A percentile compares a stretch with the other conserved stretches of the same genome.
Evolutionary conservation across 35 echinoderm and acorn worm species (phyloP).

Genomic region (Acanthaster planci): DNA sequence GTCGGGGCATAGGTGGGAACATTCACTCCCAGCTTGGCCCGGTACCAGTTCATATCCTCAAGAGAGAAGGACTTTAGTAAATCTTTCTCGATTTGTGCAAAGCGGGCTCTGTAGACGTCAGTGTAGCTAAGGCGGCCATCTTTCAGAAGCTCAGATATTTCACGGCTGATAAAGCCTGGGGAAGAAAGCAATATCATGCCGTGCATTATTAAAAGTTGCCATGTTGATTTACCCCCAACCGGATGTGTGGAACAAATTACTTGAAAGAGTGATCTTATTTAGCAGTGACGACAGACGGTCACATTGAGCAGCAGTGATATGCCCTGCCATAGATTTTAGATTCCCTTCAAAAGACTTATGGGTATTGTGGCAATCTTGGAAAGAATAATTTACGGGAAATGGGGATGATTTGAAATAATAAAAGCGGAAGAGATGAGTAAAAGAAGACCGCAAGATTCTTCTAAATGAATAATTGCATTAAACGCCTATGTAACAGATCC

Average conservation of each 20-base stretch:
- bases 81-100: conserved; percentile 69
- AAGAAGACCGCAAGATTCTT: no score
- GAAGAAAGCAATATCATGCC: conserved; percentile 7
- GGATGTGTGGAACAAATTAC: background rate
- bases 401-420: no score
- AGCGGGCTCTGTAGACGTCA: conserved; percentile 79
- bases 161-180: conserved; percentile 80
- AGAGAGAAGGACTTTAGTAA: conserved; percentile 38
- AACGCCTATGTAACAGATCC: background rate
- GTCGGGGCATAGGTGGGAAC: conserved; percentile 39
- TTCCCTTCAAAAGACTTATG: no score
- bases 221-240: background rate
- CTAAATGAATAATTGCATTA: conserved; percentile 1
- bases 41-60: conserved; percentile 67
- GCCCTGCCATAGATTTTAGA: no score
- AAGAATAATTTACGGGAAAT: no score
- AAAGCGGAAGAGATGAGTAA: no score
- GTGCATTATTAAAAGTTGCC: conserved; percentile 15
- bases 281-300: background rate
- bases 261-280: background rate
- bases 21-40: conserved; percentile 47
- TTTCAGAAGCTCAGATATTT: conserved; percentile 82
- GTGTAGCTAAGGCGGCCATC: conserved; percentile 89
- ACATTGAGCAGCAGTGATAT: no score
- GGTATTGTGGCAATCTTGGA: no score